Percentiles rank a stretch among this genome's conserved stretches.
Evolutionary conservation across 2,113 vertebrate species (phyloP).

Genomic region (Leucoraja erinaceus): DNA sequence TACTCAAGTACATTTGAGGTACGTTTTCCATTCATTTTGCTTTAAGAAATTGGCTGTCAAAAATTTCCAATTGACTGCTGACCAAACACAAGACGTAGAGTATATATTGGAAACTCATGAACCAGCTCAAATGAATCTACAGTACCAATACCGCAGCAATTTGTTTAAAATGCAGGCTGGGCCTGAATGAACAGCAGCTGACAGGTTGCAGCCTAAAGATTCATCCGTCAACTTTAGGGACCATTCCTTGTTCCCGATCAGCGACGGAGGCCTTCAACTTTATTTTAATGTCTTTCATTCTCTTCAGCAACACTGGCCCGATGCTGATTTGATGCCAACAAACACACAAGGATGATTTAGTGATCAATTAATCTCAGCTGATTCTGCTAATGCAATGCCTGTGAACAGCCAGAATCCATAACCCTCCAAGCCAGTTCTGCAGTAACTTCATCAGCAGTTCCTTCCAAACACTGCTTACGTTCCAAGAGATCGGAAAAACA

Average conservation of each 20-base stretch:
- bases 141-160: background rate
- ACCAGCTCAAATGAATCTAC: too few relatives aligned
- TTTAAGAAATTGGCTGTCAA: too few relatives aligned
- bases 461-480: background rate
- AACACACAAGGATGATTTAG: background rate
- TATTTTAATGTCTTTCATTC: background rate
- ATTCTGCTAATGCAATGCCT: background rate
- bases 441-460: background rate
- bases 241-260: background rate
- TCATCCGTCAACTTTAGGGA: background rate
- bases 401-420: background rate
- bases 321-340: constrained; percentile 5
- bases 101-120: background rate
- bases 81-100: too few relatives aligned
- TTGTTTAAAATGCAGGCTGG: background rate
- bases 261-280: background rate
- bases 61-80: too few relatives aligned
- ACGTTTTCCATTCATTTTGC: too few relatives aligned
- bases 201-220: background rate
- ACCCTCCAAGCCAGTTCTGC: background rate
- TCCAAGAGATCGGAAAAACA: background rate
- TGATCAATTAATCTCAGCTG: background rate
- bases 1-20: too few relatives aligned
- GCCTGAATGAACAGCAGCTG: background rate
- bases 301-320: background rate